phyloP scores from a whole-genome alignment of 37 sponge, comb jelly and placozoan genomes.

The Crambe crambe region DNA sequence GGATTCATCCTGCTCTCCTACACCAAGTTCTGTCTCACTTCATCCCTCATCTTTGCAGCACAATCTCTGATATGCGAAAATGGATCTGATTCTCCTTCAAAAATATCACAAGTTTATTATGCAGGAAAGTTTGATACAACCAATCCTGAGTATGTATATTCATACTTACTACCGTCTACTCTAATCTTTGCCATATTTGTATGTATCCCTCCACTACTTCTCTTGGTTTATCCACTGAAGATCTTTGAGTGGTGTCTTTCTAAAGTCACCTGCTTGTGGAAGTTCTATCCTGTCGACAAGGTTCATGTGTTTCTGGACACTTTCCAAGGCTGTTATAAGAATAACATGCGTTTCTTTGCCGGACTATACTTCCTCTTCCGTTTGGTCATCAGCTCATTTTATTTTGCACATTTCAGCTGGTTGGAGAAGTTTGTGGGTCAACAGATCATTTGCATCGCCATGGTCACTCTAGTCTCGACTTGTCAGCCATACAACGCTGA shows the following conservation, averaged over 20 bases:
- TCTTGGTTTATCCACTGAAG: constrained; percentile 41
- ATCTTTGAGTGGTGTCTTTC: constrained; percentile 7
- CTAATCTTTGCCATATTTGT: constrained; percentile 13
- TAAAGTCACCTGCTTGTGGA: not conserved
- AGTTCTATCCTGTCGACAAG: constrained; percentile 27
- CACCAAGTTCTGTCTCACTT: constrained; percentile 10
- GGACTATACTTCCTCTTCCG: constrained; percentile 51
- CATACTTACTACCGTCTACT: not conserved
- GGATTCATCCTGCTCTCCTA: constrained; percentile 53
- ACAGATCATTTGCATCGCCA: not conserved
- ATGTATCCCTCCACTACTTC: constrained; percentile 15
- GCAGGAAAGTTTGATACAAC: not conserved
- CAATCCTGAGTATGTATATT: not conserved
- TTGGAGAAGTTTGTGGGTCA: constrained; percentile 8
- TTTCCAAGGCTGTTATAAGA: constrained; percentile 61
- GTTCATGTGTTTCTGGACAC: constrained; percentile 35
- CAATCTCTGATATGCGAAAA: not conserved
- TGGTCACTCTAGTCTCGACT: constrained; percentile 9
- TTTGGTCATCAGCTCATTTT: not conserved
- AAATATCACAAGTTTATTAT: not conserved
- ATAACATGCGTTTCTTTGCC: constrained; percentile 50
- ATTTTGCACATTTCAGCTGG: not conserved
- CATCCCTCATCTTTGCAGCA: not conserved
- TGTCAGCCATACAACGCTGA: constrained; percentile 41
- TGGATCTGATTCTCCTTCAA: not conserved